A percentile compares a stretch with the other conserved stretches of the same genome.
Conservation (phyloP, 2,113 vertebrate genomes). For the Trogon surrucura region DNA sequence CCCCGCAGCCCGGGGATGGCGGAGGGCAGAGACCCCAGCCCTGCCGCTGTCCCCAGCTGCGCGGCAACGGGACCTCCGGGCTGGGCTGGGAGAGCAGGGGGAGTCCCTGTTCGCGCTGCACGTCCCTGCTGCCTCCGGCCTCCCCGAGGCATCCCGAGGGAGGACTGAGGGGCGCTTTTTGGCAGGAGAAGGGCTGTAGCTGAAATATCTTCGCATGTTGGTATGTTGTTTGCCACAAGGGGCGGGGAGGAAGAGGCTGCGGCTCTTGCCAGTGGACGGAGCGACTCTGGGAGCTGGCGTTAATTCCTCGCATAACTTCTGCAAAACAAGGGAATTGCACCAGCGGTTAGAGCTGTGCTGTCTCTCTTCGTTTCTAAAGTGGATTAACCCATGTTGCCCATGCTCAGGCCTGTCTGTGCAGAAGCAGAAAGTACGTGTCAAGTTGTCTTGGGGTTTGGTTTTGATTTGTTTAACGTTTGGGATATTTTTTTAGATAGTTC, state of each 20-base stretch:
- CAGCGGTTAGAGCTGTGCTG: background rate
- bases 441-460: background rate
- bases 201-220: background rate
- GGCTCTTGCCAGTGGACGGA: background rate
- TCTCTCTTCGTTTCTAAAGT: background rate
- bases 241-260: background rate
- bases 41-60: background rate
- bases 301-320: constrained; percentile 41
- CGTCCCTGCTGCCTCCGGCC: background rate
- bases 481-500: background rate
- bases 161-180: background rate
- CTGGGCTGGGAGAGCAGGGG: background rate
- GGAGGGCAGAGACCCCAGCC: background rate
- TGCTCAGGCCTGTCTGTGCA: background rate
- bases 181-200: background rate
- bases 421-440: background rate
- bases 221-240: constrained; percentile 35
- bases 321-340: background rate
- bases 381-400: background rate
- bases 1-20: too few species aligned
- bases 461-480: background rate
- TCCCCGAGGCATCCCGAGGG: background rate
- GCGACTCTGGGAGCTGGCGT: constrained; percentile 1
- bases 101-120: background rate
- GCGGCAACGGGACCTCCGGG: background rate